These are phyloP conservation scores for Lycaon pictus DNA, from an alignment of 2,113 vertebrate genomes.

Conservation along the genomic window DNA sequence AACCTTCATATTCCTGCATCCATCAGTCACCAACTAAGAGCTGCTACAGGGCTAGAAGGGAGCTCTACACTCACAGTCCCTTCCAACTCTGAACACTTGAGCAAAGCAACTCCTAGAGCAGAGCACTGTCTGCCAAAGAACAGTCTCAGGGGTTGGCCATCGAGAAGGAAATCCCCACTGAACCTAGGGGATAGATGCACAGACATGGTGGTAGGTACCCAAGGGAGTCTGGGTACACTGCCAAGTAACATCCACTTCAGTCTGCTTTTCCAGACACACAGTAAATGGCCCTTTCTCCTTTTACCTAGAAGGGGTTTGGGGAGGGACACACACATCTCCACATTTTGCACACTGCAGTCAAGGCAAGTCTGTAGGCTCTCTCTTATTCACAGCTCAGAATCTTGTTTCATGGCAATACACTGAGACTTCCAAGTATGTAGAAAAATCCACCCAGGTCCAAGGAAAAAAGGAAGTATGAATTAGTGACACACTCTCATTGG, in stretches of 20 bases:
- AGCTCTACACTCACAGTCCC: neutral
- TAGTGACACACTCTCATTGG: neutral
- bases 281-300: neutral
- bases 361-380: neutral
- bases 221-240: neutral
- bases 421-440: neutral
- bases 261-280: neutral
- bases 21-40: neutral
- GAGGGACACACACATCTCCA: neutral
- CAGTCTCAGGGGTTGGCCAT: neutral
- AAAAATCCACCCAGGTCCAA: neutral
- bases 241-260: neutral
- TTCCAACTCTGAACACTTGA: neutral
- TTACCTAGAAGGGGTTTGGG: neutral
- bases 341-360: neutral
- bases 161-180: neutral
- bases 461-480: neutral
- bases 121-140: neutral
- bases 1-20: no score
- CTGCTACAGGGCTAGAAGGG: accelerated
- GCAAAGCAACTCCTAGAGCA: neutral
- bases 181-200: neutral
- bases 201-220: neutral
- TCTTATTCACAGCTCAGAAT: neutral
- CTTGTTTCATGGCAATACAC: neutral